Base-by-base conservation (phyloP, 30 jellyfish, hydroid and myxozoan species). In the Nemopilema nomurai region DNA sequence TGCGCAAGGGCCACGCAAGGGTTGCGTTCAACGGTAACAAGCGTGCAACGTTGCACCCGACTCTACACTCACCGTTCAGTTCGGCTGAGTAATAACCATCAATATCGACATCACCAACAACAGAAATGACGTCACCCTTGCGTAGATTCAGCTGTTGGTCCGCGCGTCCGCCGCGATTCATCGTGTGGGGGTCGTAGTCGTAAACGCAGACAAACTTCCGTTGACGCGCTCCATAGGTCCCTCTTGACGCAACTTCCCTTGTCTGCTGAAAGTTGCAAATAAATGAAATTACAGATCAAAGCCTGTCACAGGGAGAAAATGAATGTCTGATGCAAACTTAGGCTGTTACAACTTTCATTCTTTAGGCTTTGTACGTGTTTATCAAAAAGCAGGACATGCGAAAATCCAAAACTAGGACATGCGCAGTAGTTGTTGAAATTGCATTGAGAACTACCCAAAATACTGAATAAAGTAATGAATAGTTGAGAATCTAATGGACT, bases 31-130 rank as follows among this genome's bases (percentile, higher is more conserved):
- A n/a, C n/a, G n/a, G n/a, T n/a, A n/a, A n/a, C n/a, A n/a, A n/a
- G n/a, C n/a, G n/a, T n/a, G n/a, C n/a, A n/a, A n/a, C n/a, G n/a
- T n/a, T n/a, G n/a, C n/a, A n/a, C n/a, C n/a, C n/a, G n/a, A n/a
- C n/a, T n/a, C 27, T 21, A 1, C 20, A 30, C 77, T 27, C 78
- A 95, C 99, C 99, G 52, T 90, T 80, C 20, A 84, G 1, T 33
- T 91, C 93, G 0, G 99, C 99, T 41, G 97, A 74, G 53, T 80
- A 95, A 78, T 85, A 95, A 0, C 99, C 99, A 80, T 95, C 99
- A 1, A 84, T 77, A 82, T 95, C 99, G 0, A 95, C 75, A 33
- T 89, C 99, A 0, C 97, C 99, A 87, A 90, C 77, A 1, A 95
- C 94, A 13, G 92, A 85, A 76, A 95, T 81, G 84, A 83, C 96